Base-by-base conservation (phyloP, 2,113 vertebrate species). In the Nibea albiflora region DNA sequence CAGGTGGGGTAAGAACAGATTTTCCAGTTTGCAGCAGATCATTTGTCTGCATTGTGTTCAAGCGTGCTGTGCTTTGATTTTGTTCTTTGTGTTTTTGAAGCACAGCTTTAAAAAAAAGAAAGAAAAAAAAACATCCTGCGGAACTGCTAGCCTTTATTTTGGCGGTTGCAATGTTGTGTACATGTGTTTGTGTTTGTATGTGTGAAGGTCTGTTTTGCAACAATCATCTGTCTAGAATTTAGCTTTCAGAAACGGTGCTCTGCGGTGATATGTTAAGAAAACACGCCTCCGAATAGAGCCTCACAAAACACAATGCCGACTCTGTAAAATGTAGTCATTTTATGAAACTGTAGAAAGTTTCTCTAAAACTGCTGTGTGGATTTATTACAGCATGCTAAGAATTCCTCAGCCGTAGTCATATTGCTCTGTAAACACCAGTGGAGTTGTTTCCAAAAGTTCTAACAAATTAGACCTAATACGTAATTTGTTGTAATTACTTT, bases 71-170 rank as follows among this genome's bases (percentile, higher is more conserved):
- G 11, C 20, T 52, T 71, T 47, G 50, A 67, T 24, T 79, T 67
- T 14, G 19, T n/a, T 54, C 17, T 65, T 49, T 77, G 35, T 73
- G 2, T 26, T 5, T 52, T 62, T 70, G 61, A 81, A 75, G 54
- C n/a, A 22, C 53, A 52, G 63, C 22, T 7, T n/a, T n/a, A n/a
- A n/a, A 35, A 35, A 35, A 35, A 35, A 35, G 1, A 35, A 35
- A 31, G 6, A 35, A 35, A 31, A 63, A 58, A 63, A 14, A 22
- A 39, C 22, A 24, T 80, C 58, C 65, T 15, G 2, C 60, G 44
- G 20, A 78, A 42, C 62, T 22, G 15, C 19, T 35, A n/a, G n/a
- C n/a, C n/a, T n/a, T 85, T 57, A 62, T 77, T 79, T 39, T 62
- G 53, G 60, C 44, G 58, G 47, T 66, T 72, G 61, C 26, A 5